Conservation (phyloP, 1,140 invertebrate species). For the Phocides pigmalion region DNA sequence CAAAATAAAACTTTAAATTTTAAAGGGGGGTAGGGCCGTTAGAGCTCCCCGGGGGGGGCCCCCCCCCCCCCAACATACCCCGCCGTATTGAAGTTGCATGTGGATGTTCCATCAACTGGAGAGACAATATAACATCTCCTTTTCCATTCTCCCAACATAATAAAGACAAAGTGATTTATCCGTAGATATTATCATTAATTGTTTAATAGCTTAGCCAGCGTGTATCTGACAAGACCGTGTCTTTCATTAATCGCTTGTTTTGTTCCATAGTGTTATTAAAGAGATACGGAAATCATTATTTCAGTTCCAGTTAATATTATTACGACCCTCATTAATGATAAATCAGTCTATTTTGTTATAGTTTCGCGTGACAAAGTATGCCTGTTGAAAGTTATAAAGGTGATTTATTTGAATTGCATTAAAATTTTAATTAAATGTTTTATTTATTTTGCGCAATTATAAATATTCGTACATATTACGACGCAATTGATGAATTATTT, state of each 20-base stretch:
- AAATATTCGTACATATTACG: no score
- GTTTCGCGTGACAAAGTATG: constrained; percentile 11
- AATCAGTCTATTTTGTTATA: constrained; percentile 4
- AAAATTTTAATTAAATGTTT: neutral
- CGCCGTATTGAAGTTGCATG: no score
- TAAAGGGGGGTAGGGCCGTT: no score
- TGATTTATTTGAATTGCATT: constrained; percentile 3
- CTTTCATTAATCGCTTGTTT: constrained; percentile 56
- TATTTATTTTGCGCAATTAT: neutral
- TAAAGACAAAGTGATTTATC: no score
- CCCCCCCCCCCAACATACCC: no score
- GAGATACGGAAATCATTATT: constrained; percentile 61
- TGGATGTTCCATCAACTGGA: no score
- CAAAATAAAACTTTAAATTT: no score
- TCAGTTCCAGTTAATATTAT: constrained; percentile 35
- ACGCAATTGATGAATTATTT: no score
- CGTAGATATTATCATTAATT: no score
- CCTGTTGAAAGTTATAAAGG: neutral
- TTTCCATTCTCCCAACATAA: no score
- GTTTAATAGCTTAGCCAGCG: neutral
- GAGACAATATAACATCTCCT: no score
- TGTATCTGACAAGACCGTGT: neutral
- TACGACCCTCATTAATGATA: constrained; percentile 9
- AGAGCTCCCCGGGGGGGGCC: no score
- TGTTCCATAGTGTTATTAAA: constrained; percentile 56